These are phyloP conservation scores for Sorex maritimensis DNA, from an alignment of 2,797 vertebrate genomes.

Conservation along the genomic window DNA sequence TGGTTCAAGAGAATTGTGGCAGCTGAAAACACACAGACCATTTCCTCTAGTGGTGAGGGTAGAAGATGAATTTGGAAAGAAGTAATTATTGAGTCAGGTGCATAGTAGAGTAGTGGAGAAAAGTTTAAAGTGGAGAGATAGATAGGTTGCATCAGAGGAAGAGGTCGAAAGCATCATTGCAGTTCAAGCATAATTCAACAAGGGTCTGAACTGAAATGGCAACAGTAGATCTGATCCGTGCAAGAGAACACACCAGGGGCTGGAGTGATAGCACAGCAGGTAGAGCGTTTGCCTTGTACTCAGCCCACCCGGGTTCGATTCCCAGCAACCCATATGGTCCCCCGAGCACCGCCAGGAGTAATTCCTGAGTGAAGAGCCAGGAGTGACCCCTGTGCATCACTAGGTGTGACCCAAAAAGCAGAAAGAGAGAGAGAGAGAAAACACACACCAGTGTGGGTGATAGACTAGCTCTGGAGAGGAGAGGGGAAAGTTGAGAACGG, in stretches of 20 bases:
- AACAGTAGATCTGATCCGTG: background rate
- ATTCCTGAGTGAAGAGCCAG: no score
- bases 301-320: no score
- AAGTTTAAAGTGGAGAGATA: slow-evolving; percentile 20
- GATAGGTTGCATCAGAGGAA: background rate
- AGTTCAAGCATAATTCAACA: background rate
- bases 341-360: no score
- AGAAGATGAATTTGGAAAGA: slow-evolving; percentile 1
- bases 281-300: no score
- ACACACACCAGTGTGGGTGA: no score
- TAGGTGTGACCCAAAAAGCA: no score
- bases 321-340: no score
- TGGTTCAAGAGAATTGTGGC: background rate
- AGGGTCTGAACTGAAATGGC: background rate
- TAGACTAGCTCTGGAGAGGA: background rate
- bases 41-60: background rate
- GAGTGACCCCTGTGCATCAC: no score
- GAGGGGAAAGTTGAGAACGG: background rate
- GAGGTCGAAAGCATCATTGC: background rate
- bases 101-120: slow-evolving; percentile 44
- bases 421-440: no score
- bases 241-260: no score
- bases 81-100: background rate
- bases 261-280: no score
- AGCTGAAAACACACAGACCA: slow-evolving; percentile 21